Conservation (phyloP, 2,113 vertebrate species). For the Megaptera novaeangliae region DNA sequence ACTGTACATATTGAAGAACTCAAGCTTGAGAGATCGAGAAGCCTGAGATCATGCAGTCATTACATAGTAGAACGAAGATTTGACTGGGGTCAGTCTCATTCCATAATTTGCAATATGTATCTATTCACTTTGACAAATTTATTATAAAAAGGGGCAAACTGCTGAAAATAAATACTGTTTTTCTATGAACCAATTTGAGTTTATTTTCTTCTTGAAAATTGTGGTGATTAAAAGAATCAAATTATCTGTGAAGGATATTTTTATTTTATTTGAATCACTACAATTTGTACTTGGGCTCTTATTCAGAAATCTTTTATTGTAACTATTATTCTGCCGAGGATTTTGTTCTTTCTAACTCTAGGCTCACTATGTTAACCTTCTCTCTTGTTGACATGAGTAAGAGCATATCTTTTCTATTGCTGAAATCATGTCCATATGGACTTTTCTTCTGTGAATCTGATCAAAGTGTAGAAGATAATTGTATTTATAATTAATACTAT, state of each 20-base stretch:
- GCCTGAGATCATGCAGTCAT: background rate
- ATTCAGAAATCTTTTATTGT: background rate
- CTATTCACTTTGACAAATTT: background rate
- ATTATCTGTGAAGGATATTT: background rate
- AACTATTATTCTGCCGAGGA: background rate
- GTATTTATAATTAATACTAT: background rate
- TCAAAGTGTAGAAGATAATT: background rate
- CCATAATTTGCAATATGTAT: background rate
- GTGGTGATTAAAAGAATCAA: background rate
- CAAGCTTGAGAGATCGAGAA: background rate
- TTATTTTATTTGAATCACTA: background rate
- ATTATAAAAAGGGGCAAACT: background rate
- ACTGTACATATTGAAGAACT: background rate
- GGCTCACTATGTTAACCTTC: background rate
- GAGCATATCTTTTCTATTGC: background rate
- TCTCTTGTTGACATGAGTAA: background rate
- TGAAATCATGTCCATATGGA: background rate
- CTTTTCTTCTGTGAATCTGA: background rate
- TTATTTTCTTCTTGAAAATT: background rate
- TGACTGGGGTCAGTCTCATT: background rate
- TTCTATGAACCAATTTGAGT: background rate
- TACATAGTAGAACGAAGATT: background rate
- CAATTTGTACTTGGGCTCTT: background rate
- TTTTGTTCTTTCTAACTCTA: background rate
- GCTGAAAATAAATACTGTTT: background rate